Evolutionary conservation across 2,797 vertebrate species (phyloP).

Genomic region (Bucorvus abyssinicus): DNA sequence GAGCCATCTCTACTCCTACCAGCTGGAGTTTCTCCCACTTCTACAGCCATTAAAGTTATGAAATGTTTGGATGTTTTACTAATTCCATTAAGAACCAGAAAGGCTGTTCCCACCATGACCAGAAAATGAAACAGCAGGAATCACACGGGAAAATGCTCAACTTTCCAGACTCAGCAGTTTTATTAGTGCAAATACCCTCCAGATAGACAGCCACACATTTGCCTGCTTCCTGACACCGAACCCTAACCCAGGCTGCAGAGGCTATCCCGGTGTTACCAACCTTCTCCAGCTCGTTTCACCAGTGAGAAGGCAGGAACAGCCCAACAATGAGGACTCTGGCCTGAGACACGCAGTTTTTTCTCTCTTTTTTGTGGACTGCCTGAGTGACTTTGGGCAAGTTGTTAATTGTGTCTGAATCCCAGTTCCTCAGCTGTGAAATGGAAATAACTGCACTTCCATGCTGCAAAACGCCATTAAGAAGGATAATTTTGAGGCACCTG

Average conservation of each 20-base stretch:
- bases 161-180: conserved; percentile 60
- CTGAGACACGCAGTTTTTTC: neutral
- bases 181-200: conserved; percentile 30
- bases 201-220: conserved; percentile 10
- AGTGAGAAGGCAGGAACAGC: neutral
- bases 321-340: neutral
- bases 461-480: neutral
- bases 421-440: neutral
- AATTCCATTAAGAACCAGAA: conserved; percentile 68
- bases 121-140: conserved; percentile 57
- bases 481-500: neutral
- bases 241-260: neutral
- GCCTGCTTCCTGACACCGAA: neutral
- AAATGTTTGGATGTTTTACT: conserved; percentile 65
- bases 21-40: conserved; percentile 59
- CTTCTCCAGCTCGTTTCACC: neutral
- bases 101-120: conserved; percentile 55
- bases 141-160: conserved; percentile 59
- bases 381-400: neutral
- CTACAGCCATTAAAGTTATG: conserved; percentile 52
- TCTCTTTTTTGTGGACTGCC: neutral
- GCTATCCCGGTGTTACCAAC: neutral
- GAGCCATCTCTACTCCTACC: conserved; percentile 30
- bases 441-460: neutral
- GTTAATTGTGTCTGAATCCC: neutral